Base-by-base conservation (phyloP, 2,888 invertebrate genomes). In the Scaptomyza parva region DNA sequence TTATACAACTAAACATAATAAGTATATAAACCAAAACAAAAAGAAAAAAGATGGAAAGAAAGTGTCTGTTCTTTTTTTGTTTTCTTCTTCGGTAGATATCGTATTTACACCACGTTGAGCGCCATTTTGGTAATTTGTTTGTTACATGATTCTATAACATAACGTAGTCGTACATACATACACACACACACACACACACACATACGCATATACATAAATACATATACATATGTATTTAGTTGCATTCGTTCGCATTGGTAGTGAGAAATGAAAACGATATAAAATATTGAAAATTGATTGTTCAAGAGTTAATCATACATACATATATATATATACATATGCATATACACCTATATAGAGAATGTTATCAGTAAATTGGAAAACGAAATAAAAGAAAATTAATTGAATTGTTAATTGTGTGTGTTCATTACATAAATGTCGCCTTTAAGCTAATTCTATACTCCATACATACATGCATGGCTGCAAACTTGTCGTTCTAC, bases 121-220 rank as follows among this genome's bases (percentile, higher is more conserved):
- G 62, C 72, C 72, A 71, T 62, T 71, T 72, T 57, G 71, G 57
- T 72, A 72, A 58, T 62, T 62, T 71, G 71, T 72, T 74, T 73
- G 73, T 73, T 69, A 61, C 28, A 54, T 41, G 30, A 7, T 28
- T 33, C 43, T 43, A 43, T 11, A 52, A 26, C 43, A 43, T 45
- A 33, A 51, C 22, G 11, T 47, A 59, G 14, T 35, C 39, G 40
- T 33, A 50, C 30, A 30, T 35, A 18, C n/a, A 43, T 6, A 35
- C 12, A 35, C 26, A 17, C 26, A 14, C n/a, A n/a, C 41, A 20
- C 40, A 20, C 20, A 41, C 41, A 28, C 18, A 45, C 11, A 28
- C 11, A 28, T 11, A 28, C 28, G 3, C 28, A 28, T 5, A 28
- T 0, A 58, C 18, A 48, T 33, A 47, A 20, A 50, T 22, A 30